A percentile compares a stretch with the other conserved stretches of the same genome.
Evolutionary conservation across 2,113 vertebrate genomes (phyloP).

Genomic region (Sinocyclocheilus rhinocerous): DNA sequence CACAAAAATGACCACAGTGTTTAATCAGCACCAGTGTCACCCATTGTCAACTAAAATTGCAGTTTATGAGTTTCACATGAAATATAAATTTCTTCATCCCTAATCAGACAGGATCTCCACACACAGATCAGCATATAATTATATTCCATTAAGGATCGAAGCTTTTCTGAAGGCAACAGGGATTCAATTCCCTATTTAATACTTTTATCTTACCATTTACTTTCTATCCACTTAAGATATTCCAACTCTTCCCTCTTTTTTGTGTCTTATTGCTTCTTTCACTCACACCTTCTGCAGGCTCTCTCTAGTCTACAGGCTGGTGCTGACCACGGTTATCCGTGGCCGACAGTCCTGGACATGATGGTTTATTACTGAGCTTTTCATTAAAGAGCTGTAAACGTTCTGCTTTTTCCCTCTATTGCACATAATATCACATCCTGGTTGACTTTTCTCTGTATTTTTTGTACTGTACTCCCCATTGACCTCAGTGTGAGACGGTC

Average conservation of each 20-base stretch:
- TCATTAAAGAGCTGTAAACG: neutral
- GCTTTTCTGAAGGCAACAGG: neutral
- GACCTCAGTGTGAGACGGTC: neutral
- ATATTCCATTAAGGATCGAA: neutral
- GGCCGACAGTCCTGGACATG: slow-evolving; percentile 22
- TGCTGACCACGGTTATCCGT: slow-evolving; percentile 50
- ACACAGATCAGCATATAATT: neutral
- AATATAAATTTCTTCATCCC: too few relatives aligned
- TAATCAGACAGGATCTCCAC: too few relatives aligned
- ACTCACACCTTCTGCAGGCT: neutral
- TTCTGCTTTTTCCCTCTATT: neutral
- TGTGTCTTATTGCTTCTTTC: neutral
- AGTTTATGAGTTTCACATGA: neutral
- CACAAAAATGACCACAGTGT: neutral
- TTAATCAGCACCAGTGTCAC: neutral
- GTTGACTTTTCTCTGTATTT: neutral
- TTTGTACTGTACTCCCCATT: neutral
- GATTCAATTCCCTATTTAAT: neutral
- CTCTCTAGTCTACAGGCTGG: slow-evolving; percentile 40
- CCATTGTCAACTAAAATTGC: neutral
- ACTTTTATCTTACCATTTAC: neutral
- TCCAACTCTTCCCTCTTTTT: neutral
- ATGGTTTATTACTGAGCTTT: slow-evolving; percentile 34
- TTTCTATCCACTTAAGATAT: neutral
- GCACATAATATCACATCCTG: slow-evolving; percentile 38